phyloP scores from a whole-genome alignment of 2,113 vertebrate genomes.

The Crotophaga sulcirostris region DNA sequence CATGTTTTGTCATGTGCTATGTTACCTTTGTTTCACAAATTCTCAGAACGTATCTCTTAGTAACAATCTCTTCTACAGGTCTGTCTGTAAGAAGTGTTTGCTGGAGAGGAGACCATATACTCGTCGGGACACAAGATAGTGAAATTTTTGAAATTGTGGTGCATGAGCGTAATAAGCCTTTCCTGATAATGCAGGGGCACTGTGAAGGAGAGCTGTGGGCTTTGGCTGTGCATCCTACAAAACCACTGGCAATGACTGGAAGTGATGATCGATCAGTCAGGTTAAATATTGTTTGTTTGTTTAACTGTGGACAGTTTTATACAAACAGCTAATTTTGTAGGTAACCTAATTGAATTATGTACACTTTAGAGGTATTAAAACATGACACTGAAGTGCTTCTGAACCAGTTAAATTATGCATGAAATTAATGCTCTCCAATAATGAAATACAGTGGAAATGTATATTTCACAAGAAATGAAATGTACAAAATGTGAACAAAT shows the following conservation, averaged over 20 bases:
- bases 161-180: conserved; percentile 96
- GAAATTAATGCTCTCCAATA: neutral
- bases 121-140: conserved; percentile 97
- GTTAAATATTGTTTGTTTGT: conserved; percentile 66
- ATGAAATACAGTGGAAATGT: neutral
- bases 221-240: conserved; percentile 94
- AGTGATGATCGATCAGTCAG: conserved; percentile 98
- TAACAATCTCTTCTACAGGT: conserved; percentile 75
- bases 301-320: neutral
- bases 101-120: conserved; percentile 96
- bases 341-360: neutral
- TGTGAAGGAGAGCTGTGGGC: conserved; percentile 99
- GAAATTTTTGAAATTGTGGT: conserved; percentile 99
- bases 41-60: neutral
- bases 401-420: neutral
- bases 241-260: conserved; percentile 96
- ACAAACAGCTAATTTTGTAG: neutral
- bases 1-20: neutral
- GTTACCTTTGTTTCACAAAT: neutral
- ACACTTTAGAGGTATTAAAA: neutral
- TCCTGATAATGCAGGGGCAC: conserved; percentile 99
- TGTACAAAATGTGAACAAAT: neutral
- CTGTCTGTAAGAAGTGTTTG: conserved; percentile 97
- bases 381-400: neutral
- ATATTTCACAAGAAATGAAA: neutral